A percentile compares a stretch with the other conserved stretches of the same genome.
phyloP scores from a whole-genome alignment of 2,888 invertebrate species.

The Falcaria lacertinaria region DNA sequence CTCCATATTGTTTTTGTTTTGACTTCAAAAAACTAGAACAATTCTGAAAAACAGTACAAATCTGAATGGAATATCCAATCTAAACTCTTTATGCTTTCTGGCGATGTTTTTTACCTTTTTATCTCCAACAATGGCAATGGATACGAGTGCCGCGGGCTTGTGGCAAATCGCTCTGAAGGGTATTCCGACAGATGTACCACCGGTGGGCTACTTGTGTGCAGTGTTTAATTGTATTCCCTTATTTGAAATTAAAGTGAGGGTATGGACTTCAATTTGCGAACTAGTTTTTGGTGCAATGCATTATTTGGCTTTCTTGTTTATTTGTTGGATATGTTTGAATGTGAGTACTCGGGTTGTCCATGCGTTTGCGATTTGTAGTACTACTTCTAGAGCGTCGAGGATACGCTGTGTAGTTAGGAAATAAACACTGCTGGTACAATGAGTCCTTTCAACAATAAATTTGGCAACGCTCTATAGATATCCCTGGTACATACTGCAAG shows the following conservation, averaged over 20 bases:
- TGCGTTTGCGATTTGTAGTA: no score
- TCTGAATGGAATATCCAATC: slow-evolving; percentile 4
- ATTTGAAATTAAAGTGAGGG: slow-evolving; percentile 10
- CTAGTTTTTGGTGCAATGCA: neutral
- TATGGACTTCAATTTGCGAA: neutral
- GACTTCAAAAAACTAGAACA: no score
- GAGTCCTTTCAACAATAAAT: no score
- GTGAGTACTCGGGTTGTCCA: no score
- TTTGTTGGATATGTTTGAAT: neutral
- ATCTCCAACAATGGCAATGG: slow-evolving; percentile 64
- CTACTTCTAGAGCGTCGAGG: no score
- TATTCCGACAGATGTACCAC: slow-evolving; percentile 27
- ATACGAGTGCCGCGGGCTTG: slow-evolving; percentile 55
- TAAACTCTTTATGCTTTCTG: slow-evolving; percentile 1
- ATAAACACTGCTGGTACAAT: no score
- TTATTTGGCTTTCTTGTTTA: neutral
- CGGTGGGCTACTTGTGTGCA: slow-evolving; percentile 12
- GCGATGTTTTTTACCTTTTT: slow-evolving; percentile 55
- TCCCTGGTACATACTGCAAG: no score
- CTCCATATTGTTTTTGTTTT: no score
- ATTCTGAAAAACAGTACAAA: neutral
- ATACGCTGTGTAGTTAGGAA: no score
- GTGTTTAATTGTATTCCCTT: slow-evolving; percentile 5
- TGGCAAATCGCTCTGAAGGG: slow-evolving; percentile 17
- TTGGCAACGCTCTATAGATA: no score